Conservation (phyloP, 1,140 invertebrate species). For the Ladona fulva region DNA sequence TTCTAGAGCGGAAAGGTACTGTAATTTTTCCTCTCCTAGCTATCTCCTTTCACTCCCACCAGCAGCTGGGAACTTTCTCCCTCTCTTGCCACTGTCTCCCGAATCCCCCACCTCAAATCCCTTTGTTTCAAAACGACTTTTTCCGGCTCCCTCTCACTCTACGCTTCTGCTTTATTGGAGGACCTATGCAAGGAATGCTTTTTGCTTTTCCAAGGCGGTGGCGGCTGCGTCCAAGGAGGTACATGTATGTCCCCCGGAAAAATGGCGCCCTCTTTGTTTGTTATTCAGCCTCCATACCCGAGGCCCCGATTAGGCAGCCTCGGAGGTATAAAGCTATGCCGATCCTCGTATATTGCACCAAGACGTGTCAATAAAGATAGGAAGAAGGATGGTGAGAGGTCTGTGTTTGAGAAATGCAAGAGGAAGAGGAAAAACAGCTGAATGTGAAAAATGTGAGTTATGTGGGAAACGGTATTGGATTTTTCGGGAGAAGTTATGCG, state of each 20-base stretch:
- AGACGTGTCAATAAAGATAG: not conserved
- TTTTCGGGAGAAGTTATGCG: constrained; percentile 8
- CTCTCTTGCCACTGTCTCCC: too few relatives aligned
- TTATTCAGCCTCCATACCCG: not conserved
- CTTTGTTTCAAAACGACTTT: too few relatives aligned
- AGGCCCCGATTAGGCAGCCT: not conserved
- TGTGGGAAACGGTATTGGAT: not conserved
- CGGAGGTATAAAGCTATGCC: not conserved
- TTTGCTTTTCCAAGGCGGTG: not conserved
- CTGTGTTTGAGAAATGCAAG: not conserved
- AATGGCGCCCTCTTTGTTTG: not conserved
- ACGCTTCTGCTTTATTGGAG: too few relatives aligned
- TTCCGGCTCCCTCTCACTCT: too few relatives aligned
- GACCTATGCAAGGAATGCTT: too few relatives aligned
- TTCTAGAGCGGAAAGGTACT: too few relatives aligned
- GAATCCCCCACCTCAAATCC: too few relatives aligned
- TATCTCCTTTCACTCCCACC: too few relatives aligned
- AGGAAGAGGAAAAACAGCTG: not conserved
- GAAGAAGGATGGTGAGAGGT: not conserved
- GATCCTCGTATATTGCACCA: not conserved
- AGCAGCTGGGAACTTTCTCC: too few relatives aligned
- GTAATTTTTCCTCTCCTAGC: too few relatives aligned
- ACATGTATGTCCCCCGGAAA: too few relatives aligned
- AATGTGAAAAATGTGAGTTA: constrained; percentile 6
- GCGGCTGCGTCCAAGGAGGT: not conserved